Conservation (phyloP, 2,113 vertebrate species). For the Oenanthe melanoleuca region DNA sequence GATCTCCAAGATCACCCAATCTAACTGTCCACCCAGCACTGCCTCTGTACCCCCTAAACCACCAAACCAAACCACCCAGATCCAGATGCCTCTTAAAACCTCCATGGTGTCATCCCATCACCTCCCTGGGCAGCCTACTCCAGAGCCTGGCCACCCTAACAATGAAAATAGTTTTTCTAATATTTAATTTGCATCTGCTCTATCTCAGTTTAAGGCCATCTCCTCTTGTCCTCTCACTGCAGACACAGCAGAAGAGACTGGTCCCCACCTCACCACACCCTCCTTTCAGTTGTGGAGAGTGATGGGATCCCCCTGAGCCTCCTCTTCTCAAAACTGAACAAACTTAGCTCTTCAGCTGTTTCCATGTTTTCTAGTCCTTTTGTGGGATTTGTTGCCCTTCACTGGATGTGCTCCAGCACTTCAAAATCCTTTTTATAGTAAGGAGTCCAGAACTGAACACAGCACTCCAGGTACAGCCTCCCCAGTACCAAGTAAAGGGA, state of each 20-base stretch:
- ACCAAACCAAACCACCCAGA: not conserved
- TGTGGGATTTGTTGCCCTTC: not conserved
- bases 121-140: not conserved
- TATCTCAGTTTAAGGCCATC: not conserved
- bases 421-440: not conserved
- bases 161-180: not conserved
- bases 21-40: not conserved
- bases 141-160: not conserved
- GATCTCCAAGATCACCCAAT: not conserved
- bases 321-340: not conserved
- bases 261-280: not conserved
- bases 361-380: not conserved
- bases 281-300: not conserved
- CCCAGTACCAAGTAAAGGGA: not conserved
- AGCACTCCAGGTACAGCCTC: not conserved
- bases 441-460: not conserved
- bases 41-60: not conserved
- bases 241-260: accelerated
- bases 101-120: not conserved
- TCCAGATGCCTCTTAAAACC: not conserved
- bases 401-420: not conserved
- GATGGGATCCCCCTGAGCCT: no score
- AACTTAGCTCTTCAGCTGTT: not conserved
- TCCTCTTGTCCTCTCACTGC: not conserved
- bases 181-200: not conserved